Conservation (phyloP, 1,140 invertebrate species). For the Bombyx mandarina region DNA sequence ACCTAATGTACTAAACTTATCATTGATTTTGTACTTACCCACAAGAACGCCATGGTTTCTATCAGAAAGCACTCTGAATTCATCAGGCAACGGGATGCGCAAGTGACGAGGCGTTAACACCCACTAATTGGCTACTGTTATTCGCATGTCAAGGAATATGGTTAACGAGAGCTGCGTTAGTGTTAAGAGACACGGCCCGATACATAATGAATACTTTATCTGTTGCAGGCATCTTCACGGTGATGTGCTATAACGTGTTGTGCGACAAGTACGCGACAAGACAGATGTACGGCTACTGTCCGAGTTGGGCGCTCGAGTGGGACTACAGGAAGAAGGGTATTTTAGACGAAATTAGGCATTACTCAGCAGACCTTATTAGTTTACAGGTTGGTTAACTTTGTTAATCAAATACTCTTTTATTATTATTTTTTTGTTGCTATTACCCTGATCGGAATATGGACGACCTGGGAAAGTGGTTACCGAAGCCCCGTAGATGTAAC, state of each 20-base stretch:
- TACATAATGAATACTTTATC: conserved; percentile 12
- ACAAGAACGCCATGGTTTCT: too few species aligned
- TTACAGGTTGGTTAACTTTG: conserved; percentile 70
- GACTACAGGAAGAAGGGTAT: conserved; percentile 99
- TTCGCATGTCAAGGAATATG: conserved; percentile 23
- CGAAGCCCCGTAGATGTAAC: too few species aligned
- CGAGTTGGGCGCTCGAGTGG: conserved; percentile 97
- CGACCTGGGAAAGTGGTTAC: too few species aligned
- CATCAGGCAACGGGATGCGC: not conserved
- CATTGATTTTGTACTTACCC: too few species aligned
- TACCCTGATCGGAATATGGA: too few species aligned
- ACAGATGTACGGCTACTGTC: conserved; percentile 98
- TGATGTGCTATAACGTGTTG: conserved; percentile 99
- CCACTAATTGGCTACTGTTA: conserved; percentile 35
- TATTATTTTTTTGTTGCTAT: too few species aligned
- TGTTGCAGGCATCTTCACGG: conserved; percentile 92
- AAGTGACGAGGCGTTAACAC: conserved; percentile 20
- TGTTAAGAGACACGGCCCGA: conserved; percentile 18
- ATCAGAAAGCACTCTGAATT: too few species aligned
- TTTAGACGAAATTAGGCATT: conserved; percentile 95
- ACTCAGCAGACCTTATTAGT: conserved; percentile 98
- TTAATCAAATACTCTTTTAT: not conserved
- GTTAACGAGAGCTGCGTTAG: conserved; percentile 22
- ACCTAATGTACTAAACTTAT: too few species aligned
- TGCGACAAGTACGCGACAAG: conserved; percentile 99